Percentiles rank a stretch among this genome's conserved stretches.
These are phyloP conservation scores for Trematomus bernacchii DNA, from an alignment of 2,797 vertebrate genomes.

Conservation along the genomic window DNA sequence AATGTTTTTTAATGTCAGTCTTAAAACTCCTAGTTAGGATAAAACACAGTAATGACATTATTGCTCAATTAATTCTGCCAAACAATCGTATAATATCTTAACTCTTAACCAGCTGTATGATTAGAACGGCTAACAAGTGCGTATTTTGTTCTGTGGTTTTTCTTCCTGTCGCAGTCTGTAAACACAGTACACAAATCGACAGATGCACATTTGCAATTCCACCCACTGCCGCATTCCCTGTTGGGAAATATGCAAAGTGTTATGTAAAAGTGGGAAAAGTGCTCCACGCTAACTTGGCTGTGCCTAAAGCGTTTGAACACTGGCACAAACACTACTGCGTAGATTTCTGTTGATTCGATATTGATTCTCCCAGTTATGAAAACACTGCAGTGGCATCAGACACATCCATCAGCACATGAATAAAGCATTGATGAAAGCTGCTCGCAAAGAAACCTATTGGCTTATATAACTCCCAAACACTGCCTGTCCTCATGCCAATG, in stretches of 20 bases:
- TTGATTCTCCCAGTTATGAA: conserved; percentile 4
- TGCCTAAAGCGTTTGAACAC: conserved; percentile 19
- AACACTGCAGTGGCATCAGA: conserved; percentile 22
- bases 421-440: not conserved
- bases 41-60: not conserved
- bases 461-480: not conserved
- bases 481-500: conserved; percentile 15
- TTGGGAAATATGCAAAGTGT: conserved; percentile 67
- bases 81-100: not conserved
- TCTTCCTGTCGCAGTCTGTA: conserved; percentile 6
- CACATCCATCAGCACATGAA: not conserved
- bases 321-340: not conserved
- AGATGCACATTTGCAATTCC: conserved; percentile 67
- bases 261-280: conserved; percentile 57
- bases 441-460: not conserved
- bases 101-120: not conserved
- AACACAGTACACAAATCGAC: conserved; percentile 48
- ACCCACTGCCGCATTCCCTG: conserved; percentile 46
- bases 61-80: not conserved
- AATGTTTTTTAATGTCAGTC: not conserved
- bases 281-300: conserved; percentile 16
- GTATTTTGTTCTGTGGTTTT: not conserved
- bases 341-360: conserved; percentile 23
- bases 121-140: not conserved
- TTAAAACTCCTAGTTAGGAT: not conserved